phyloP scores from a whole-genome alignment of 1,140 invertebrate genomes.

The Maniola jurtina region DNA sequence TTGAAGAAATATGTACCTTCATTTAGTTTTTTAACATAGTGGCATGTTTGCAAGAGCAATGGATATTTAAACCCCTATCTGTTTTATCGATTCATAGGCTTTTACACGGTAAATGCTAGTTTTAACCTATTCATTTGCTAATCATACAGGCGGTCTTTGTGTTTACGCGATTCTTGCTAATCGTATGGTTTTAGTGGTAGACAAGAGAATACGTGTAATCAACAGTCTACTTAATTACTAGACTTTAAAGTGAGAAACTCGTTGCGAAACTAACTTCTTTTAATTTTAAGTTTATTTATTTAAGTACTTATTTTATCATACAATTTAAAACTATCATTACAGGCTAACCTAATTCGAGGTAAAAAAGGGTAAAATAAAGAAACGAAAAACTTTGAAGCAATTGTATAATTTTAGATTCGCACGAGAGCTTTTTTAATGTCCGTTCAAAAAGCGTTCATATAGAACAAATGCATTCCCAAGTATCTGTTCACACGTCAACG shows the following conservation, averaged over 20 bases:
- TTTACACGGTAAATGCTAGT: conserved; percentile 13
- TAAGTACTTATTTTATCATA: too few relatives aligned
- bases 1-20: background rate
- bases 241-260: too few relatives aligned
- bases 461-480: too few relatives aligned
- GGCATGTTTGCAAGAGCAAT: background rate
- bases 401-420: background rate
- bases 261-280: too few relatives aligned
- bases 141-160: conserved; percentile 25
- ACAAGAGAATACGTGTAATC: background rate
- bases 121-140: conserved; percentile 20
- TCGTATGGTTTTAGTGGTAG: conserved; percentile 6
- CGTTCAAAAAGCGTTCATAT: too few relatives aligned
- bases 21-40: background rate
- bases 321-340: too few relatives aligned
- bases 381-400: background rate
- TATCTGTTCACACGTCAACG: too few relatives aligned
- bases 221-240: background rate
- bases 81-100: conserved; percentile 23
- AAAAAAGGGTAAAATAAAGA: background rate
- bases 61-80: conserved; percentile 8
- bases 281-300: too few relatives aligned
- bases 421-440: too few relatives aligned
- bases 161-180: conserved; percentile 19
- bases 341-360: background rate